Conservation (phyloP, 1,140 invertebrate species). For the Stegodyphus dumicola region DNA sequence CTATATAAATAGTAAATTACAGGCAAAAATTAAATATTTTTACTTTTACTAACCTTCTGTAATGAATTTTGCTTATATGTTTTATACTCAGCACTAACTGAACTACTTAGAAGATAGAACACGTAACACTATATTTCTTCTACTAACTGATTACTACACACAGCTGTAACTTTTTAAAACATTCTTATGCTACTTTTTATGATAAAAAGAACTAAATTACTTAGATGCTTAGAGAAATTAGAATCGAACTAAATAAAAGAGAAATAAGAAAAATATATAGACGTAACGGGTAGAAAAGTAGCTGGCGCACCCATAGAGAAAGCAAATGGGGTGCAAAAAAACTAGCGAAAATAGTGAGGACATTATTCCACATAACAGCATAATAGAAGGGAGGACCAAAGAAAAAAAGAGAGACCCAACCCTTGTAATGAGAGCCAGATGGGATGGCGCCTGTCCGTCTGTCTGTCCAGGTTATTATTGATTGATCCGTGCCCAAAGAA, state of each 20-base stretch:
- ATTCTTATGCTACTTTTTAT: too few relatives aligned
- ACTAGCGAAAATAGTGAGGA: neutral
- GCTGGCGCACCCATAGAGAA: neutral
- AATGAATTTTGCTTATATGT: too few relatives aligned
- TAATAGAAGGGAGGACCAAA: neutral
- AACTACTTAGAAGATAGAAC: too few relatives aligned
- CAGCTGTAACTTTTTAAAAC: too few relatives aligned
- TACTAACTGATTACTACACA: too few relatives aligned
- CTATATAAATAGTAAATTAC: too few relatives aligned
- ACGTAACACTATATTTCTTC: too few relatives aligned
- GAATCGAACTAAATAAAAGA: neutral
- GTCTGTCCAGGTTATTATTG: slow-evolving; percentile 1
- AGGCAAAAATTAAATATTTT: too few relatives aligned
- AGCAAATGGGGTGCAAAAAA: neutral
- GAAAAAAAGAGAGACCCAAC: neutral
- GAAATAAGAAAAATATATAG: neutral
- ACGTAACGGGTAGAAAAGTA: neutral
- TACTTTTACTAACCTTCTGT: too few relatives aligned
- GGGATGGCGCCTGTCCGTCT: neutral
- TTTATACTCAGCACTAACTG: too few relatives aligned
- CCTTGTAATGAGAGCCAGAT: slow-evolving; percentile 24
- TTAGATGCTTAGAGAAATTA: neutral
- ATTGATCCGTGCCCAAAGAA: neutral
- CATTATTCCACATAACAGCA: slow-evolving; percentile 4
- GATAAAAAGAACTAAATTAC: too few relatives aligned